These are phyloP conservation scores for Percina caprodes DNA, from an alignment of 2,113 vertebrate genomes.

Conservation along the genomic window DNA sequence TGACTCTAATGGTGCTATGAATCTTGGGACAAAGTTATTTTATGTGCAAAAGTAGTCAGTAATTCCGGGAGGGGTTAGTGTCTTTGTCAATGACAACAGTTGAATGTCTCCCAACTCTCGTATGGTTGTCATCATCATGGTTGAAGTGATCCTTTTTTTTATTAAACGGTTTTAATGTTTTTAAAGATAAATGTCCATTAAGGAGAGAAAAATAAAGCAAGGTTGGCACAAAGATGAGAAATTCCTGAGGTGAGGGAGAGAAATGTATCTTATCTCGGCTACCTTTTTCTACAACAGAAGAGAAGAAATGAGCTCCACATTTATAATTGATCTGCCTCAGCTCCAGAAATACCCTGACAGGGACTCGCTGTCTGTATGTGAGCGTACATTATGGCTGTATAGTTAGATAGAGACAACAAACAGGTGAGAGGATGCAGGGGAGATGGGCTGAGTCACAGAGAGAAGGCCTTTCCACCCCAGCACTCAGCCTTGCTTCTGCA, in stretches of 20 bases:
- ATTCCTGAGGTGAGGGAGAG: slow-evolving; percentile 32
- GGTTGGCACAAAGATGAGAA: slow-evolving; percentile 18
- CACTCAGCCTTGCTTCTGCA: slow-evolving; percentile 28
- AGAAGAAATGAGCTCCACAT: slow-evolving; percentile 63
- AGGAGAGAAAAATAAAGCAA: slow-evolving; percentile 1
- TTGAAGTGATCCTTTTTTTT: slow-evolving; percentile 6
- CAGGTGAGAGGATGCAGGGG: slow-evolving; percentile 58
- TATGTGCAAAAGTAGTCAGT: not conserved
- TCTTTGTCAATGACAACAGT: slow-evolving; percentile 33
- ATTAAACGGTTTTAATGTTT: slow-evolving; percentile 18
- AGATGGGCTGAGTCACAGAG: slow-evolving; percentile 46
- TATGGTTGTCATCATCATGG: slow-evolving; percentile 10
- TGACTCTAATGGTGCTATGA: not conserved
- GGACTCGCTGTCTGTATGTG: slow-evolving; percentile 21
- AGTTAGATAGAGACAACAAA: slow-evolving; percentile 58
- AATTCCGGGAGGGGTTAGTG: slow-evolving; percentile 1
- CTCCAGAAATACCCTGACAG: slow-evolving; percentile 70
- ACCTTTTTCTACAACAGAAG: slow-evolving; percentile 46
- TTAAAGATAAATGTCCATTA: slow-evolving; percentile 35
- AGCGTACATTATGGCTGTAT: not conserved
- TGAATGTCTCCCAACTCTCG: slow-evolving; percentile 18
- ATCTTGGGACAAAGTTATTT: not conserved
- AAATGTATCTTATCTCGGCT: slow-evolving; percentile 37
- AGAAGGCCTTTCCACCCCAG: slow-evolving; percentile 19
- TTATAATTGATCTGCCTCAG: slow-evolving; percentile 74